Conservation (phyloP, 2,797 vertebrate species). For the Eutrigla gurnardus region DNA sequence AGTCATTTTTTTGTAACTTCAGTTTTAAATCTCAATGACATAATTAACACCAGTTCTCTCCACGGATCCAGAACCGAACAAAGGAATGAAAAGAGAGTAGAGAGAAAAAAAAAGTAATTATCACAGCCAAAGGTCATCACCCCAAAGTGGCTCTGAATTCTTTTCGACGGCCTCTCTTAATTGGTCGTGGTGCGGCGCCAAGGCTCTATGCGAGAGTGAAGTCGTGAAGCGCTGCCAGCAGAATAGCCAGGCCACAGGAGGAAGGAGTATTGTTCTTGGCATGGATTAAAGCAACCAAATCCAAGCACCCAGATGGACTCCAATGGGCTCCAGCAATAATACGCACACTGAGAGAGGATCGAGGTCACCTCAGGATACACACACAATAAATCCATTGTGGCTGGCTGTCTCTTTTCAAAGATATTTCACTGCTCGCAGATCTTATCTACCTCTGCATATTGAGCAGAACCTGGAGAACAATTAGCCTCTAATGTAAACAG, state of each 20-base stretch:
- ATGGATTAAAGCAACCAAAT: slow-evolving; percentile 52
- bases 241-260: slow-evolving; percentile 67
- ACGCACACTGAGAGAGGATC: slow-evolving; percentile 60
- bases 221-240: slow-evolving; percentile 62
- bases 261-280: slow-evolving; percentile 81
- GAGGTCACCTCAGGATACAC: slow-evolving; percentile 77
- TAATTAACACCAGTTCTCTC: slow-evolving; percentile 30
- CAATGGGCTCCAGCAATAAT: slow-evolving; percentile 74
- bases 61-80: slow-evolving; percentile 1
- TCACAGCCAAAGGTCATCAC: slow-evolving; percentile 48
- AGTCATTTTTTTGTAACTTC: slow-evolving; percentile 16
- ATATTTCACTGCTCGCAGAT: slow-evolving; percentile 45
- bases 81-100: background rate
- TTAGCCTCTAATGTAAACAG: slow-evolving; percentile 38
- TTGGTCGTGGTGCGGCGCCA: slow-evolving; percentile 57
- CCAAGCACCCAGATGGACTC: slow-evolving; percentile 79
- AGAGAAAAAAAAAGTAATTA: slow-evolving; percentile 20
- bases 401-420: slow-evolving; percentile 67
- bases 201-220: slow-evolving; percentile 61
- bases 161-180: slow-evolving; percentile 51
- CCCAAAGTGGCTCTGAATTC: slow-evolving; percentile 35
- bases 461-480: slow-evolving; percentile 47
- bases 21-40: slow-evolving; percentile 10
- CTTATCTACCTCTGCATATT: slow-evolving; percentile 43
- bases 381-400: slow-evolving; percentile 74